These are phyloP conservation scores for Entomobrya proxima DNA, from an alignment of 2,888 invertebrate genomes.

Conservation along the genomic window DNA sequence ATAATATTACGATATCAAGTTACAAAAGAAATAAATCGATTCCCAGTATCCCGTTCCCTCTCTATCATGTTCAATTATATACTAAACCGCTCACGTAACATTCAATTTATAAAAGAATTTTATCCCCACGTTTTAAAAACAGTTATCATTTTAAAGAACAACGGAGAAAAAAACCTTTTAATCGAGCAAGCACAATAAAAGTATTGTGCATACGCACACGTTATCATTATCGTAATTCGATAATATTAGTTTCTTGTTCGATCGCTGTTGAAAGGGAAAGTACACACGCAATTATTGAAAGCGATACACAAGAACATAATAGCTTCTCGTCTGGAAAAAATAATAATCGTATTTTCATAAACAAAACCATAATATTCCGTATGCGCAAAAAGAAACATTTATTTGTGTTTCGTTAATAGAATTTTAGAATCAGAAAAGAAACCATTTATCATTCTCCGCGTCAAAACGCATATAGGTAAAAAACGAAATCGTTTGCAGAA, in stretches of 20 bases:
- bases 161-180: background rate
- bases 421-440: slow-evolving; percentile 16
- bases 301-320: slow-evolving; percentile 10
- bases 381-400: background rate
- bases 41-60: background rate
- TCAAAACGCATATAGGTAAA: background rate
- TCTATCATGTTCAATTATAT: slow-evolving; percentile 25
- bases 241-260: slow-evolving; percentile 4
- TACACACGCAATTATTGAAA: slow-evolving; percentile 38
- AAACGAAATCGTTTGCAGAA: background rate
- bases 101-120: slow-evolving; percentile 3
- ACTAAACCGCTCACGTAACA: slow-evolving; percentile 15
- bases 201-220: background rate
- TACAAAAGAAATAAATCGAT: slow-evolving; percentile 6
- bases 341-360: background rate
- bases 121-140: background rate
- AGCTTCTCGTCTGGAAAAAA: background rate
- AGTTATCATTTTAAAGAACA: slow-evolving; percentile 1
- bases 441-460: slow-evolving; percentile 15
- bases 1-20: background rate
- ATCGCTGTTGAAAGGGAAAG: slow-evolving; percentile 58
- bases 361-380: background rate
- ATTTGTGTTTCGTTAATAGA: slow-evolving; percentile 32
- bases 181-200: background rate
- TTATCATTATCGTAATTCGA: slow-evolving; percentile 65